Base-by-base conservation (phyloP, 2,888 invertebrate species). In the Lathronympha strigana region DNA sequence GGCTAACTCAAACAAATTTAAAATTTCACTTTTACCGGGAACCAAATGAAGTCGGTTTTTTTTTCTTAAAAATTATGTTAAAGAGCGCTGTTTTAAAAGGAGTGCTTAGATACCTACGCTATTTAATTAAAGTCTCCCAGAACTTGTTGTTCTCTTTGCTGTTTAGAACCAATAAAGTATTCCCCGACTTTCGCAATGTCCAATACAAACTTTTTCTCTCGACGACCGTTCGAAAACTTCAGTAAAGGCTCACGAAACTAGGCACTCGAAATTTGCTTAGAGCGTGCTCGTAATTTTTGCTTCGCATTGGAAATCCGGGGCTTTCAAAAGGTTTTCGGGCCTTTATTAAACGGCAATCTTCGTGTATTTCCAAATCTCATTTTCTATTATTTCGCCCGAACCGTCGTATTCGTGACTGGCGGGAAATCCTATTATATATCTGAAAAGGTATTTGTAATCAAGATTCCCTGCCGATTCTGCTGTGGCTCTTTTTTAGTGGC, bases 151-250 rank as follows among this genome's bases (percentile, higher is more conserved):
- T 49, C 60, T 15, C 51, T 60, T 60, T 45, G 25, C 57, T 54
- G 67, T 61, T 67, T 43, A 66, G 61, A 66, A 62, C 62, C 66
- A 68, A 68, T 68, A 62, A 68, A 66, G 60, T 53, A 63, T 66
- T 68, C 60, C 45, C 21, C 49, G 38, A 53, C 23, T 53, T 57
- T 33, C 49, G 58, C 53, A 54, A 61, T 53, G 67, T 61, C 55
- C 31, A 54, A 53, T 38, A 36, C 53, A 53, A 66, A 61, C 54
- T 66, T 61, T 54, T 61, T 53, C 60, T 53, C 50, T 43, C 25
- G 58, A 53, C 31, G 53, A 54, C 54, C 60, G 60, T 28, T 28
- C 43, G 57, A 13, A 54, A 66, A 66, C 60, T 66, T 66, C 38
- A 31, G 36, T 54, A 54, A 61, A 54, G 47, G 61, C 61, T 51